Conservation (phyloP, 2,888 invertebrate species). For the Germaria angustata region DNA sequence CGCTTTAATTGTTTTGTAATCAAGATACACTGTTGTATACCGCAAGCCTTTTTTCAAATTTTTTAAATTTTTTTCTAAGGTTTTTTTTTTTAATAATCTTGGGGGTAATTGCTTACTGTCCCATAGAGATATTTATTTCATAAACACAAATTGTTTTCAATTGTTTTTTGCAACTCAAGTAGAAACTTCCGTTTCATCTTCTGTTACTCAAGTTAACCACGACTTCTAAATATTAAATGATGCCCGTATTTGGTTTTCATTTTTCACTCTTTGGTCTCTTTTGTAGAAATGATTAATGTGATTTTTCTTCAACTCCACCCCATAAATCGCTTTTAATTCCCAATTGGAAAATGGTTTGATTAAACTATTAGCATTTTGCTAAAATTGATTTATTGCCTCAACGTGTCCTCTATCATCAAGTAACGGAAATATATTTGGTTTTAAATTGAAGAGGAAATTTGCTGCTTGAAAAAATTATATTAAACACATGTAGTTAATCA, state of each 20-base stretch:
- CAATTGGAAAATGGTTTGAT: constrained; percentile 53
- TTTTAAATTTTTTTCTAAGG: neutral
- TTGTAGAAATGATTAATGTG: constrained; percentile 52
- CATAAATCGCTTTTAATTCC: constrained; percentile 41
- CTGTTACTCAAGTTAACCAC: constrained; percentile 44
- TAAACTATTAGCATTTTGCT: constrained; percentile 35
- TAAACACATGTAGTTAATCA: too few relatives aligned
- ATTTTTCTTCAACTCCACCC: constrained; percentile 12
- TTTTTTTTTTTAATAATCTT: constrained; percentile 27
- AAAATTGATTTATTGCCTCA: constrained; percentile 59
- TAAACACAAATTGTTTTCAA: constrained; percentile 2
- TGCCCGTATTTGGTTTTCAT: neutral
- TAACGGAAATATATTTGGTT: neutral
- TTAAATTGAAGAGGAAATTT: neutral
- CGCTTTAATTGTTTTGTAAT: constrained; percentile 58
- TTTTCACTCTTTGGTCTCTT: constrained; percentile 39
- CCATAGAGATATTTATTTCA: neutral
- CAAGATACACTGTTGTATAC: constrained; percentile 39
- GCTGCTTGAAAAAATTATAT: neutral
- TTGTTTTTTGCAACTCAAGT: constrained; percentile 50
- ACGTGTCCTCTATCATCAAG: constrained; percentile 41
- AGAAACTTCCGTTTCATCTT: constrained; percentile 63
- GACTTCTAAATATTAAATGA: constrained; percentile 1
- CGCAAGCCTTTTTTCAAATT: constrained; percentile 16
- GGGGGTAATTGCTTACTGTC: neutral